Evolutionary conservation across 1,140 invertebrate genomes (phyloP).

Genomic region (Nasonia longicornis): DNA sequence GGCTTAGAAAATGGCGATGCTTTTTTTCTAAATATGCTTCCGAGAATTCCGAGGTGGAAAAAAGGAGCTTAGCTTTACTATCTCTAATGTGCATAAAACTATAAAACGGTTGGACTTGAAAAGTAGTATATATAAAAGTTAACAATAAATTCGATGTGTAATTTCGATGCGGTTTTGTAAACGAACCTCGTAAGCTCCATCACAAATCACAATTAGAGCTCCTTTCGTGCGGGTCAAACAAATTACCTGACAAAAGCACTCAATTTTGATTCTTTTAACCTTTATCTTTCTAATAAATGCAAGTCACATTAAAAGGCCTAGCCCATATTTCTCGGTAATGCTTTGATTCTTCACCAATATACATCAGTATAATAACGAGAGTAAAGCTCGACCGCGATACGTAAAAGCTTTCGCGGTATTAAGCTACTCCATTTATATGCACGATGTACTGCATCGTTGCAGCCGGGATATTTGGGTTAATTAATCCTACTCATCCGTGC

Average conservation of each 20-base stretch:
- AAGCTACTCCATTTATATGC: constrained; percentile 15
- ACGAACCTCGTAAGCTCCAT: neutral
- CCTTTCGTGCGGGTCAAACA: neutral
- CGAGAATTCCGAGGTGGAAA: too few species aligned
- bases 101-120: too few species aligned
- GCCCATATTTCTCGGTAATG: constrained; percentile 20
- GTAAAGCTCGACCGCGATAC: neutral
- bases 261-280: constrained; percentile 22
- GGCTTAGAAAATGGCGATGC: too few species aligned
- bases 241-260: constrained; percentile 8
- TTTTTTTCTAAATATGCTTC: too few species aligned
- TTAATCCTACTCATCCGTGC: neutral
- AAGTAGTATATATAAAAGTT: too few species aligned
- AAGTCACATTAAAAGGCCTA: constrained; percentile 35
- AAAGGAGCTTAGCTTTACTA: too few species aligned
- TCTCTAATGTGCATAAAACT: too few species aligned
- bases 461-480: constrained; percentile 21
- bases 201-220: constrained; percentile 21
- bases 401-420: neutral
- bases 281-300: constrained; percentile 28
- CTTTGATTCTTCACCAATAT: constrained; percentile 22
- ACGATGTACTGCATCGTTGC: neutral
- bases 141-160: too few species aligned
- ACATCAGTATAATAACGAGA: neutral
- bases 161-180: too few species aligned